Evolutionary conservation across 2,888 invertebrate genomes (phyloP).

Genomic region (Caenorhabditis macrosperma): DNA sequence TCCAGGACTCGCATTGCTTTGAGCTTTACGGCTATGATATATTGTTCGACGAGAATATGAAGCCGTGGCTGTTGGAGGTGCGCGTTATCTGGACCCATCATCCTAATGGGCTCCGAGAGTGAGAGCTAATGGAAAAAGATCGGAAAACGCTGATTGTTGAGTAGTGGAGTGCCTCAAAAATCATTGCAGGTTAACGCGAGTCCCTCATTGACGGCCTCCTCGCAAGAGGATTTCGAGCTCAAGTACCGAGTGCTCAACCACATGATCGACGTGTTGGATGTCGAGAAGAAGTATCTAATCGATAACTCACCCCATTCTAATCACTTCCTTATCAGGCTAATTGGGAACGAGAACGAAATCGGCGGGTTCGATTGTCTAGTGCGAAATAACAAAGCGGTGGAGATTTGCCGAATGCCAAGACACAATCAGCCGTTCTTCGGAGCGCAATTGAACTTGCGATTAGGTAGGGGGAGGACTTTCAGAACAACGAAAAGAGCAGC

Average conservation of each 20-base stretch:
- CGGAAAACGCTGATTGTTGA: no score
- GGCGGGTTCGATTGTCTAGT: constrained; percentile 85
- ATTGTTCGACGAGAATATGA: constrained; percentile 83
- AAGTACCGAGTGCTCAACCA: constrained; percentile 84
- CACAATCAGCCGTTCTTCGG: constrained; percentile 56
- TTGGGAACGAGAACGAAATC: constrained; percentile 83
- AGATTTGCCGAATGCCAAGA: constrained; percentile 47
- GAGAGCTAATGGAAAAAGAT: not conserved
- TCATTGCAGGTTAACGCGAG: constrained; percentile 84
- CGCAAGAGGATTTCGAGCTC: constrained; percentile 84
- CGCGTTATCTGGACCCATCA: not conserved
- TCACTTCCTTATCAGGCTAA: constrained; percentile 80
- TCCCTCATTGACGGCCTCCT: constrained; percentile 83
- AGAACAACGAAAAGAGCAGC: constrained; percentile 18
- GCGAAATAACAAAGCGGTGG: constrained; percentile 81
- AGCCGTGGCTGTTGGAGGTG: constrained; percentile 82
- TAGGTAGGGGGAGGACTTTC: constrained; percentile 55
- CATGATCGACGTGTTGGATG: constrained; percentile 84
- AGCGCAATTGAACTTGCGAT: constrained; percentile 64
- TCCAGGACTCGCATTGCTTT: constrained; percentile 84
- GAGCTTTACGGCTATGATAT: constrained; percentile 85
- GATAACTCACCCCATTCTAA: not conserved
- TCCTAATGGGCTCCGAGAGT: not conserved
- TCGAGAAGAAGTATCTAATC: constrained; percentile 82
- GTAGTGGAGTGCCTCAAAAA: no score